Percentiles rank a stretch among this genome's conserved stretches.
phyloP scores from a whole-genome alignment of 2,113 vertebrate genomes.

The Rhabdomys dilectus region DNA sequence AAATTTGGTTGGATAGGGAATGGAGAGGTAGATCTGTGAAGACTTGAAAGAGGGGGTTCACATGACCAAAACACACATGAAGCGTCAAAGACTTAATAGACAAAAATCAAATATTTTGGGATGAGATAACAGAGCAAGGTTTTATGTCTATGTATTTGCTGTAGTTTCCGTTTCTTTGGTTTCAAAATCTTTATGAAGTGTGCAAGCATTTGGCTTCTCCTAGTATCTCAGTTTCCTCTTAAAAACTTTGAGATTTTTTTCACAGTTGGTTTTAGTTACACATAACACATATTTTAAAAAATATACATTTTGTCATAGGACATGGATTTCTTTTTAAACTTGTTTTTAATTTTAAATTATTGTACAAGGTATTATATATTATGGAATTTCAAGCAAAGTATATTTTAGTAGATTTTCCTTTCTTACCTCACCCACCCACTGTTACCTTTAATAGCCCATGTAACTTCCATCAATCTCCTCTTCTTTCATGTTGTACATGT shows the following conservation, averaged over 20 bases:
- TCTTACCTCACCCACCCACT: not conserved
- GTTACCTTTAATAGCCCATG: not conserved
- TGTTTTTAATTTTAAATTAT: not conserved
- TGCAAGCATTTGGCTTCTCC: no score
- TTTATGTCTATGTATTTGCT: no score
- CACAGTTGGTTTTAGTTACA: no score
- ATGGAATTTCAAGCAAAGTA: not conserved
- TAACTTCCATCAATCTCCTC: not conserved
- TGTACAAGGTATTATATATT: not conserved
- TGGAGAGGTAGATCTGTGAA: not conserved
- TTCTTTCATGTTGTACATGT: not conserved
- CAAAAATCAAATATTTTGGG: no score
- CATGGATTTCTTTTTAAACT: not conserved
- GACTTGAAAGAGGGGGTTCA: not conserved
- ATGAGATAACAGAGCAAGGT: not conserved
- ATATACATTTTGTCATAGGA: not conserved
- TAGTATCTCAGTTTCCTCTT: no score
- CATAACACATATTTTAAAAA: not conserved
- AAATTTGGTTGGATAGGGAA: not conserved
- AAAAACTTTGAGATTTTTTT: no score
- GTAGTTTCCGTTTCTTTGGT: no score
- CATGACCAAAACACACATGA: not conserved
- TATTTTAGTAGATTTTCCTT: not conserved
- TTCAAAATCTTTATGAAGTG: no score
- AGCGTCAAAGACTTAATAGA: not conserved